A percentile compares a stretch with the other conserved stretches of the same genome.
Evolutionary conservation across 2,888 invertebrate genomes (phyloP).

Genomic region (Neoaliturus tenellus): DNA sequence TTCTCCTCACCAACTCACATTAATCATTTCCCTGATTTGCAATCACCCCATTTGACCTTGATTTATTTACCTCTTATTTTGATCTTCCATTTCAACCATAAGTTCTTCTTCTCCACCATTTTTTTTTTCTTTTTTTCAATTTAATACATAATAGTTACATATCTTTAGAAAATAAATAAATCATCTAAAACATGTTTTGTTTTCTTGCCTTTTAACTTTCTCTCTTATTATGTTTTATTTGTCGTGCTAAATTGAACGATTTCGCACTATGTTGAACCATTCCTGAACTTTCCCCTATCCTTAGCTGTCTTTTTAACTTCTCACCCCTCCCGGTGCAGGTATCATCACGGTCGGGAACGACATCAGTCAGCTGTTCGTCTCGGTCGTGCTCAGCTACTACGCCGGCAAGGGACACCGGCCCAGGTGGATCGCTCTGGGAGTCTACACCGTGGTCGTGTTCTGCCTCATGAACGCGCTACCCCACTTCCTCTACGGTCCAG

Average conservation of each 20-base stretch:
- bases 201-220: too few species aligned
- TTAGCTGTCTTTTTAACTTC: too few species aligned
- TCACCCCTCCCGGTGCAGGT: slow-evolving; percentile 71
- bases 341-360: slow-evolving; percentile 85
- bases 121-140: neutral
- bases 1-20: neutral
- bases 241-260: too few species aligned
- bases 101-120: slow-evolving; percentile 59
- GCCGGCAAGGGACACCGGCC: slow-evolving; percentile 83
- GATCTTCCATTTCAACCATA: too few species aligned
- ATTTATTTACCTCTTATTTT: neutral
- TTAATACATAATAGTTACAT: too few species aligned
- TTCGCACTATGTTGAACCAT: neutral
- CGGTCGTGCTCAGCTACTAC: slow-evolving; percentile 81
- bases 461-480: slow-evolving; percentile 81
- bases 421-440: slow-evolving; percentile 81
- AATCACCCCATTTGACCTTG: too few species aligned
- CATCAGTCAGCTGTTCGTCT: slow-evolving; percentile 81
- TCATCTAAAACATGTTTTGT: too few species aligned
- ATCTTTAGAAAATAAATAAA: too few species aligned
- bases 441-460: slow-evolving; percentile 78
- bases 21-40: too few species aligned
- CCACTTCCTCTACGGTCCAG: slow-evolving; percentile 82
- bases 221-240: too few species aligned
- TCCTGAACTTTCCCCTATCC: neutral